phyloP scores from a whole-genome alignment of 2,797 vertebrate genomes.

The Limosa lapponica region DNA sequence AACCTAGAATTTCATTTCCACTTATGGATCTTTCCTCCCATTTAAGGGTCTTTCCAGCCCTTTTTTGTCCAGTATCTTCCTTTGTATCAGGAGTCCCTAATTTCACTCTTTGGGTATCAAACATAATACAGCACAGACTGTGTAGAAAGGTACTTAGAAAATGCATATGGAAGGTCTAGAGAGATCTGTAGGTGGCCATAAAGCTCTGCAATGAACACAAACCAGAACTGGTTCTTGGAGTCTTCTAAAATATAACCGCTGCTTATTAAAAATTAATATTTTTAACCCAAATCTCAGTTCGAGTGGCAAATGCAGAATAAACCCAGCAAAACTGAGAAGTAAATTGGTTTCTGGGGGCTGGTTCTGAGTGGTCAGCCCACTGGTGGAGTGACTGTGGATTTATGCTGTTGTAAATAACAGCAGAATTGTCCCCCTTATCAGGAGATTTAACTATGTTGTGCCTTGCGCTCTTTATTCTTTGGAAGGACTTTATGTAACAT shows the following conservation, averaged over 20 bases:
- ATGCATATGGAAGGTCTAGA: background rate
- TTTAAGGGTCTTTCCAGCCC: background rate
- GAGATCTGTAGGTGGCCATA: conserved; percentile 5
- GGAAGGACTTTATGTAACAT: conserved; percentile 17
- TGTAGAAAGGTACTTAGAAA: background rate
- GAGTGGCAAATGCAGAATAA: background rate
- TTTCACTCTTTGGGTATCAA: background rate
- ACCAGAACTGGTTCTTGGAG: conserved; percentile 1
- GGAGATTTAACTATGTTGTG: background rate
- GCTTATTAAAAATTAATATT: conserved; percentile 32
- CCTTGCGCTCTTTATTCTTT: conserved; percentile 10
- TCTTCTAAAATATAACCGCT: conserved; percentile 8
- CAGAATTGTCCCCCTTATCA: background rate
- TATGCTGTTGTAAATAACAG: background rate
- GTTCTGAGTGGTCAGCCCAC: background rate
- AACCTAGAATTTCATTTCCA: background rate
- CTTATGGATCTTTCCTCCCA: background rate
- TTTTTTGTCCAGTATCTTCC: background rate
- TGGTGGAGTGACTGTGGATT: background rate
- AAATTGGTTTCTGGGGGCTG: background rate
- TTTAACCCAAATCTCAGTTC: background rate
- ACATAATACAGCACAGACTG: background rate
- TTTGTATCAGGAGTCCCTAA: background rate
- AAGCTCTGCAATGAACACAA: conserved; percentile 11
- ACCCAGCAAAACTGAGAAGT: background rate